Evolutionary conservation across 1,140 invertebrate genomes (phyloP), one percentile per base, ranked within the genome.

Genomic region (Bombus waltoni): DNA sequence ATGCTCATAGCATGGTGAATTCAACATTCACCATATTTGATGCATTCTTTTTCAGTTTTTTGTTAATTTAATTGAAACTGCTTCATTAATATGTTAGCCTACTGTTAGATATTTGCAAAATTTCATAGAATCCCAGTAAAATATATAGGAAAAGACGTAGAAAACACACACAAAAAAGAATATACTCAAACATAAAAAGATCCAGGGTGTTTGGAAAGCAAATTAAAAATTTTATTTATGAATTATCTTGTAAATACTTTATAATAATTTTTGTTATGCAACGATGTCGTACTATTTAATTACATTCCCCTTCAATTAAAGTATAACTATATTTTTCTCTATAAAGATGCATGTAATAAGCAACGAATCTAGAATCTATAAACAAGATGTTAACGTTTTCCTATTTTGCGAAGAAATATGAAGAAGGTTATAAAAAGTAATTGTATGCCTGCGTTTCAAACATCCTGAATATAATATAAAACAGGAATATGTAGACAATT

Each of bases 401-500:
- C 71, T 80, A 80, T 15, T 66, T 59, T 44, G 13, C n/a, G 5
- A 81, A 79, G 11, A 47, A 62, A 40, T 85, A 65, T 74, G 59
- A 28, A 72, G 68, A 79, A 81, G 13, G 44, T 81, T 85, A 81
- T 47, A 85, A 47, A 15, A n/a, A 38, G 35, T 66, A 65, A 82
- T 53, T 65, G 32, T 75, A 84, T 88, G 38, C 65, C 59, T 77
- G 78, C 78, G 25, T 90, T 85, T 90, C 71, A 87, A 90, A 89
- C 68, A 81, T 87, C 79, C 79, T 87, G 74, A 88, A 82, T 87
- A 86, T 59, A 47, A 42, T 82, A 89, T 73, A 85, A 91, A 89
- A 86, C 35, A 81, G 66, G 62, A 81, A 59, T 78, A 75, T 73
- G 77, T 82, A 79, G 65, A 80, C 57, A 89, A 81, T 83, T 74